Evolutionary conservation across 2,797 vertebrate species (phyloP), one percentile per base, ranked within the genome.

Genomic region (Vipera latastei): DNA sequence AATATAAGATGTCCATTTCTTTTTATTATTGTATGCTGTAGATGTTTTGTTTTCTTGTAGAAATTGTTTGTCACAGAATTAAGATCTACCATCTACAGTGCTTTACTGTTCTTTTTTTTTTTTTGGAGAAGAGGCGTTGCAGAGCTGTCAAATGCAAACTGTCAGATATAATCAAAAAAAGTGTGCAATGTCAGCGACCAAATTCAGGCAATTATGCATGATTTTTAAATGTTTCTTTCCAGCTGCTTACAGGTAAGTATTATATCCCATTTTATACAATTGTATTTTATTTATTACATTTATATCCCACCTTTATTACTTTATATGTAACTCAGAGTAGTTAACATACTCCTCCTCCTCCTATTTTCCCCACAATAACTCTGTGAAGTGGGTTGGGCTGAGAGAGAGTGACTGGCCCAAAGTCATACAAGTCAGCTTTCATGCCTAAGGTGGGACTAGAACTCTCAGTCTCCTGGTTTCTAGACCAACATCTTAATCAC

Each of bases 91-190:
- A 26, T 78, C 55, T 91, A 38, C 16, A 44, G 7, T n/a, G 28
- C 38, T 56, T 53, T 44, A 38, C n/a, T 65, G 32, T 65, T 69
- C 53, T 28, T 12, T 28, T 59, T 38, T 61, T 61, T 87, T 32
- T 63, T n/a, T 63, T 38, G 32, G 32, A 73, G 69, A 16, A 38
- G 32, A 78, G 32, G 32, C 56, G 20, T 28, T 28, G 59, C 60
- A 28, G 78, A 91, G 56, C 56, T 91, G 38, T 83, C 73, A 85
- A 85, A 51, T 48, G 38, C 38, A 20, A 56, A 26, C 56, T 91
- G 73, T 91, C 55, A 48, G 38, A 91, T 18, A 56, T n/a, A 56
- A 53, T 91, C 85, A 88, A 91, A 91, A 91, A 91, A 56, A 26
- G 16, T 7, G 32, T 88, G 60, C 8, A 53, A 56, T 56, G n/a